Conservation (phyloP, 2,797 vertebrate species). For the Poeciliopsis presidionis region DNA sequence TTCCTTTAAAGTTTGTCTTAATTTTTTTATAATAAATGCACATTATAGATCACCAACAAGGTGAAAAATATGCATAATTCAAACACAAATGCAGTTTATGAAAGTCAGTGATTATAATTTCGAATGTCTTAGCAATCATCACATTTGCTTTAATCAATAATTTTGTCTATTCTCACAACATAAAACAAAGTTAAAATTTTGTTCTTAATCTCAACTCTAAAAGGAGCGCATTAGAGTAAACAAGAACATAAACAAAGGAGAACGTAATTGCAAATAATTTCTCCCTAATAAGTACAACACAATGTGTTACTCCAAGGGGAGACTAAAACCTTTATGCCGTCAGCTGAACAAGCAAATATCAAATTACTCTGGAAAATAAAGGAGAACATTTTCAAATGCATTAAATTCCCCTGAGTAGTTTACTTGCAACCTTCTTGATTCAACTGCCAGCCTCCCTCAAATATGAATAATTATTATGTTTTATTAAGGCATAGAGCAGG, state of each 20-base stretch:
- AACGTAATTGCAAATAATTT: constrained; percentile 37
- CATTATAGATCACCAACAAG: not conserved
- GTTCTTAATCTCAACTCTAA: constrained; percentile 2
- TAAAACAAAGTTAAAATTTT: not conserved
- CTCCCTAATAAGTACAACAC: constrained; percentile 37
- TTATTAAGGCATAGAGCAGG: constrained; percentile 70
- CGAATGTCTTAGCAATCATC: constrained; percentile 1
- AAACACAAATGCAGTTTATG: not conserved
- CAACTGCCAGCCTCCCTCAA: constrained; percentile 71
- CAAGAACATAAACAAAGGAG: not conserved
- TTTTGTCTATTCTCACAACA: not conserved
- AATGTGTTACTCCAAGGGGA: constrained; percentile 56
- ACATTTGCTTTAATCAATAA: not conserved
- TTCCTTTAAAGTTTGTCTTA: not conserved
- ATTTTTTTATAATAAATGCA: not conserved
- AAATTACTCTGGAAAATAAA: constrained; percentile 53
- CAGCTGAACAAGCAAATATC: constrained; percentile 72
- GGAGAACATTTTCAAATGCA: constrained; percentile 57
- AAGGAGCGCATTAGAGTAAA: not conserved
- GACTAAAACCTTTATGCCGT: constrained; percentile 59
- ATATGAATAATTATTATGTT: constrained; percentile 67
- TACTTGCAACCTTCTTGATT: constrained; percentile 53
- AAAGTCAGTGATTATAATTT: not conserved
- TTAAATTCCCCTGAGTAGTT: constrained; percentile 61
- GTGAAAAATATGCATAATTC: not conserved